Conservation (phyloP, 1,140 invertebrate genomes). For the Zaprionus camerounensis region DNA sequence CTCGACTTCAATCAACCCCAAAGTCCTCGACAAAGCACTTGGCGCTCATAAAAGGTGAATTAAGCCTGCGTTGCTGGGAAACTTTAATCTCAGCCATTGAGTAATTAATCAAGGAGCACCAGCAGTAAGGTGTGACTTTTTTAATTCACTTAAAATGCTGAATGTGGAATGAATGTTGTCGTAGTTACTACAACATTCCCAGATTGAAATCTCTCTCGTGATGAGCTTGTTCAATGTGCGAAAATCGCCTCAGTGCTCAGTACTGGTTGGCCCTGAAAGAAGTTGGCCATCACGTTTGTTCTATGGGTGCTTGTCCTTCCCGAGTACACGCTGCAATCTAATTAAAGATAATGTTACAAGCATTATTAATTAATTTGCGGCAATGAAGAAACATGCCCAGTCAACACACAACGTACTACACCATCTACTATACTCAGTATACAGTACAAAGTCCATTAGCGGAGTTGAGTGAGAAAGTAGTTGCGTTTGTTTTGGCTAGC, state of each 20-base stretch:
- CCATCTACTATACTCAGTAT: neutral
- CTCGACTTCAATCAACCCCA: neutral
- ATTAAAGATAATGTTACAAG: slow-evolving; percentile 55
- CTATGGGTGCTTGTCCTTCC: neutral
- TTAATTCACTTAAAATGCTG: slow-evolving; percentile 36
- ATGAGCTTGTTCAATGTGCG: neutral
- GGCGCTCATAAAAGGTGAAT: neutral
- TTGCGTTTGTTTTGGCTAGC: slow-evolving; percentile 5
- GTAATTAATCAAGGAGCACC: slow-evolving; percentile 3
- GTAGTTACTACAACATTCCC: slow-evolving; percentile 7
- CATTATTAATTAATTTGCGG: slow-evolving; percentile 63
- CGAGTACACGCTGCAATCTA: slow-evolving; percentile 33
- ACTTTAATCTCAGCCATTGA: slow-evolving; percentile 1
- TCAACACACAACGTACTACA: neutral
- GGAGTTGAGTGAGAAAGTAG: neutral
- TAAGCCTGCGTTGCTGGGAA: neutral
- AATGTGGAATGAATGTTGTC: slow-evolving; percentile 6
- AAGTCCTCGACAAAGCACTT: slow-evolving; percentile 1
- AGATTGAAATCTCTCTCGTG: slow-evolving; percentile 1
- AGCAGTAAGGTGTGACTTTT: slow-evolving; percentile 24
- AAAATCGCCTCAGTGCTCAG: neutral
- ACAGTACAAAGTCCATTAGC: slow-evolving; percentile 23
- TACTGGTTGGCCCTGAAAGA: neutral
- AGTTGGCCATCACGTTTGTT: neutral
- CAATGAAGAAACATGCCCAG: slow-evolving; percentile 19